These are phyloP conservation scores for Leptopilina clavipes DNA, from an alignment of 1,140 invertebrate genomes.

Conservation along the genomic window DNA sequence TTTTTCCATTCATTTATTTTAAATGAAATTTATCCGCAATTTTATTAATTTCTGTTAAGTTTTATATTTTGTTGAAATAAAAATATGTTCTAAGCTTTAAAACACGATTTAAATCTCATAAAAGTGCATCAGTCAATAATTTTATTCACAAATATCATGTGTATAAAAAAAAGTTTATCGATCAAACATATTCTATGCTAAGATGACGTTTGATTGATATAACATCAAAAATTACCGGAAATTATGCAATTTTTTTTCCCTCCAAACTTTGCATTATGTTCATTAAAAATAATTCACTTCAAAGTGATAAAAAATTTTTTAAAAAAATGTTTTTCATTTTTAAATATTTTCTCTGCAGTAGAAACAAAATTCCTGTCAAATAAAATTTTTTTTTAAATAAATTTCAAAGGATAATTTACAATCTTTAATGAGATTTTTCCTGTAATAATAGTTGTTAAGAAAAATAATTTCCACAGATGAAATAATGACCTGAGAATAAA, in stretches of 20 bases:
- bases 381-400: too few relatives aligned
- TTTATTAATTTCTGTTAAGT: background rate
- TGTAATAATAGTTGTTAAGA: too few relatives aligned
- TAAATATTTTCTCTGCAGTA: too few relatives aligned
- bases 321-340: too few relatives aligned
- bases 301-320: background rate
- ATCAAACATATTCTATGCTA: background rate
- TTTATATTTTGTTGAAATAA: background rate
- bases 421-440: too few relatives aligned
- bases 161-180: constrained; percentile 1
- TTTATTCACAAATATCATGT: background rate
- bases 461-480: background rate
- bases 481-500: too few relatives aligned
- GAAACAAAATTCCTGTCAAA: too few relatives aligned
- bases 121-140: background rate
- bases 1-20: too few relatives aligned
- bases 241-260: background rate
- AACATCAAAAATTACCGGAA: background rate
- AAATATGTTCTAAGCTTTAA: background rate
- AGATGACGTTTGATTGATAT: constrained; percentile 21
- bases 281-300: too few relatives aligned
- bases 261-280: background rate
- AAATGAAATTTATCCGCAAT: too few relatives aligned
- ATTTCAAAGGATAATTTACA: too few relatives aligned
- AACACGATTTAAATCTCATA: background rate